A percentile compares a stretch with the other conserved stretches of the same genome.
Evolutionary conservation across 2,888 invertebrate species (phyloP).

Genomic region (Bellardia pandia): DNA sequence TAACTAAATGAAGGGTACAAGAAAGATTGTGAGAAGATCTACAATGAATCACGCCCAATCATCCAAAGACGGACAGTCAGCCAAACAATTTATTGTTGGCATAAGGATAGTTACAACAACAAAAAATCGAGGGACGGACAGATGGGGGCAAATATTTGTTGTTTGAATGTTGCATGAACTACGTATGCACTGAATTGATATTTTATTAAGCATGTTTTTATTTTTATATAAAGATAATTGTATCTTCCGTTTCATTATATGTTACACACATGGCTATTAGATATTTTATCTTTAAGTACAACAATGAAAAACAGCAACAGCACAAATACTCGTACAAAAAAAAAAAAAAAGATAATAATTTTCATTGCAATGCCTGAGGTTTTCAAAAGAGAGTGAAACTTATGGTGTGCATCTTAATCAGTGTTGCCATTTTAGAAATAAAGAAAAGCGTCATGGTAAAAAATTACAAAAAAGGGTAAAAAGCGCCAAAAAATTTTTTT

Average conservation of each 20-base stretch:
- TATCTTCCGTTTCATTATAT: constrained; percentile 81
- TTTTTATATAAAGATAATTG: constrained; percentile 75
- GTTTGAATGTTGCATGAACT: not conserved
- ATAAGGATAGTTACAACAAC: constrained; percentile 26
- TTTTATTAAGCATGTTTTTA: constrained; percentile 60
- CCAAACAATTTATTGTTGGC: constrained; percentile 49
- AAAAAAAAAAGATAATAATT: not conserved
- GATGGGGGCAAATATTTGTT: constrained; percentile 17
- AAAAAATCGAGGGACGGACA: not conserved
- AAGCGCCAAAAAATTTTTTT: too few relatives aligned
- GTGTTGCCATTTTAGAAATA: too few relatives aligned
- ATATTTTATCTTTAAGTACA: constrained; percentile 72
- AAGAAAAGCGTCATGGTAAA: too few relatives aligned
- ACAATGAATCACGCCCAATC: constrained; percentile 70
- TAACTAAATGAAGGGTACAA: constrained; percentile 24
- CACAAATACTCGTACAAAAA: not conserved
- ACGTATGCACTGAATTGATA: constrained; percentile 56
- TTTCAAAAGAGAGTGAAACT: constrained; percentile 60
- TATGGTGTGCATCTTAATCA: not conserved
- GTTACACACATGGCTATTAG: constrained; percentile 76
- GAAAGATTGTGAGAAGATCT: constrained; percentile 69
- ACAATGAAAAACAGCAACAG: not conserved
- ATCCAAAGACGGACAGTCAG: constrained; percentile 57
- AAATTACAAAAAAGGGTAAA: too few relatives aligned
- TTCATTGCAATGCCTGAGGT: constrained; percentile 68